Conservation (phyloP, 2,888 invertebrate genomes). For the Nephrotoma guestfalica region DNA sequence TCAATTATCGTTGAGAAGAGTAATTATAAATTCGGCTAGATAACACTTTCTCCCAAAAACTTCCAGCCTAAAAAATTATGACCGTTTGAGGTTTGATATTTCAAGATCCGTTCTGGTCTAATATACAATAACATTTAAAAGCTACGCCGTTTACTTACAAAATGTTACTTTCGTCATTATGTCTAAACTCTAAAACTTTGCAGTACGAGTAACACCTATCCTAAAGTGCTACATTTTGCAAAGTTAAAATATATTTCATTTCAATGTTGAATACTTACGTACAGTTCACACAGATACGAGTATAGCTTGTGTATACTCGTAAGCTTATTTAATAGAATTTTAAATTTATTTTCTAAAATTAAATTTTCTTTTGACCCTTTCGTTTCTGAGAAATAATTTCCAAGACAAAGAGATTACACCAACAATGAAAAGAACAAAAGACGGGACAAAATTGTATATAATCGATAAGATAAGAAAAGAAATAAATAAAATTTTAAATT, state of each 20-base stretch:
- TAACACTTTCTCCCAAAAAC: no score
- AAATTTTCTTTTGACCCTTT: not conserved
- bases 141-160: no score
- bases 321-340: not conserved
- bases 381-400: not conserved
- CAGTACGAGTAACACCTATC: no score
- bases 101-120: no score
- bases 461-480: not conserved
- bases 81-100: no score
- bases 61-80: no score
- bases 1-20: no score
- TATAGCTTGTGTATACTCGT: not conserved
- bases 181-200: not conserved
- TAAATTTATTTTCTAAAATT: not conserved
- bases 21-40: no score
- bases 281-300: not conserved
- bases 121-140: no score
- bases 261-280: not conserved
- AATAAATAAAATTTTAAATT: slow-evolving; percentile 1
- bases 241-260: not conserved
- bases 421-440: not conserved
- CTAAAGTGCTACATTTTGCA: not conserved
- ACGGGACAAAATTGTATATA: not conserved
- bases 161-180: not conserved
- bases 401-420: not conserved